Percentiles rank a stretch among this genome's conserved stretches.
phyloP scores from a whole-genome alignment of 2,113 vertebrate species.

The Trematocara nigrifrons region DNA sequence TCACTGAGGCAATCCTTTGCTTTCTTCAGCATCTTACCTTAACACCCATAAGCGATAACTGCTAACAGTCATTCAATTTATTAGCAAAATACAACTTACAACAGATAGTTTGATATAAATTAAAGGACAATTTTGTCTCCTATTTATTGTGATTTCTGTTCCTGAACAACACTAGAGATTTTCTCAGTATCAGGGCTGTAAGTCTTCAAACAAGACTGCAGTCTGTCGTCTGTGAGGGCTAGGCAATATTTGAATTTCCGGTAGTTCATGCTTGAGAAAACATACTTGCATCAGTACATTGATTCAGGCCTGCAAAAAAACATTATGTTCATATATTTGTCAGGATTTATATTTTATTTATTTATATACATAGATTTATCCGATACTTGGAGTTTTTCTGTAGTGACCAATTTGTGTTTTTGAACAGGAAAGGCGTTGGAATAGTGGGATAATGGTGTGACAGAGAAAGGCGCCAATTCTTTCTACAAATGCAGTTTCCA shows the following conservation, averaged over 20 bases:
- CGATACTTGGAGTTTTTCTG: background rate
- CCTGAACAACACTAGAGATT: background rate
- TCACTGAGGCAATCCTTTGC: background rate
- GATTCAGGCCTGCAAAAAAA: background rate
- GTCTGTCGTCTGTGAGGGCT: background rate
- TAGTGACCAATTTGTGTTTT: background rate
- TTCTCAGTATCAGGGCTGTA: background rate
- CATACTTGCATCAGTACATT: background rate
- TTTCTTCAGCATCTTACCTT: background rate
- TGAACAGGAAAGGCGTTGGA: background rate
- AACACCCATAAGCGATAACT: background rate
- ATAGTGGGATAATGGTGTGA: background rate
- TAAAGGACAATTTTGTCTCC: background rate
- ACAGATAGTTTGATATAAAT: background rate
- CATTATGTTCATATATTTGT: background rate
- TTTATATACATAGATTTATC: background rate
- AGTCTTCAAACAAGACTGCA: background rate
- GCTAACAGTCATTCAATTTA: accelerated
- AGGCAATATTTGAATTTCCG: background rate
- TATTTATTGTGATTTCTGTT: background rate
- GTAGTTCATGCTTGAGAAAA: background rate
- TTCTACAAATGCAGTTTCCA: background rate
- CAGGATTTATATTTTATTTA: background rate
- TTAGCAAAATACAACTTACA: background rate
- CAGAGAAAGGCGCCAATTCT: background rate